These are phyloP conservation scores for Siniperca knerii DNA, from an alignment of 2,113 vertebrate genomes.

Conservation along the genomic window DNA sequence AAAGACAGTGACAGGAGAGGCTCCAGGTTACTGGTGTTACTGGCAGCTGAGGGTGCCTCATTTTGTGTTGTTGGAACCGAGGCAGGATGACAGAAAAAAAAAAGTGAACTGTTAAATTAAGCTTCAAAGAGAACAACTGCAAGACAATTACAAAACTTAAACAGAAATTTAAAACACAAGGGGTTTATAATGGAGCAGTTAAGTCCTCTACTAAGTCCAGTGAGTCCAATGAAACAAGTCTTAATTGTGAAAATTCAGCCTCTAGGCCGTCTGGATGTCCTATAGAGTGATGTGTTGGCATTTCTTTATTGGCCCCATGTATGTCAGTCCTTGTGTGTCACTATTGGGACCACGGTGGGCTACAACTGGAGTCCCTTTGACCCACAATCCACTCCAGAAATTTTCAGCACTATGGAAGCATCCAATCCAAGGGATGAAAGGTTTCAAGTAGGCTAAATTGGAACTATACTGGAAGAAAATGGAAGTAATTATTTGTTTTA, in stretches of 20 bases:
- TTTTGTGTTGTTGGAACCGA: background rate
- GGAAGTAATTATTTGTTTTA: background rate
- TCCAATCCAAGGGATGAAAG: too few species aligned
- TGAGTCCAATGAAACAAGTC: too few species aligned
- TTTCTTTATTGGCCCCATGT: background rate
- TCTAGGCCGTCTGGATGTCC: too few species aligned
- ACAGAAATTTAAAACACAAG: background rate
- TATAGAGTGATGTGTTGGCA: background rate
- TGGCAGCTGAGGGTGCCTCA: background rate
- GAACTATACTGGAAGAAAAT: background rate
- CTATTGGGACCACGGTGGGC: background rate
- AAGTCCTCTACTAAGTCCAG: too few species aligned
- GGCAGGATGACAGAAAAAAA: background rate
- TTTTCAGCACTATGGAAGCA: too few species aligned
- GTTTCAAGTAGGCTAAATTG: too few species aligned
- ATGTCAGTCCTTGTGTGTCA: background rate
- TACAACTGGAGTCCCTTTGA: too few species aligned
- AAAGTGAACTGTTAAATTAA: too few species aligned
- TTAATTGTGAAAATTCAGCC: background rate
- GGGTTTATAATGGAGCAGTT: background rate
- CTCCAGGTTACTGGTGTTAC: background rate
- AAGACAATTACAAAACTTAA: background rate
- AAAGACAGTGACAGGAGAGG: background rate
- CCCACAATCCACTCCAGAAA: too few species aligned
- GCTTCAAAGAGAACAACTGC: background rate